A percentile compares a stretch with the other conserved stretches of the same genome.
Conservation (phyloP, 2,888 invertebrate species). For the Allolobophora icterica region DNA sequence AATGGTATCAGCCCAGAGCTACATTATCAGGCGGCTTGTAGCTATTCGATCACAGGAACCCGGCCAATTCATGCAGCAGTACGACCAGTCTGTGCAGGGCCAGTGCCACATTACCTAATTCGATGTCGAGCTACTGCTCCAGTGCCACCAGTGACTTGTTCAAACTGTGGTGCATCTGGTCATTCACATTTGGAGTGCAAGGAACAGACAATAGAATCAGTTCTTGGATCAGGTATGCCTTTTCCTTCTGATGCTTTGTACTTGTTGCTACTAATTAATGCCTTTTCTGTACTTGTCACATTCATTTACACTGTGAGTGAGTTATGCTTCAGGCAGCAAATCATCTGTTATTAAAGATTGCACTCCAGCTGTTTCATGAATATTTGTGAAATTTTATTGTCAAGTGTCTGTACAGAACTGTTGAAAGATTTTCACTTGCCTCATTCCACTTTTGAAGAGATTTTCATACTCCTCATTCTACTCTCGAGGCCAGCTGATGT, state of each 20-base stretch:
- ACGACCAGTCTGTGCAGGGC: background rate
- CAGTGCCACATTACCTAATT: background rate
- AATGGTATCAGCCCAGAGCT: background rate
- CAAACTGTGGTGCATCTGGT: background rate
- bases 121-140: background rate
- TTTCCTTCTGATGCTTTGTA: background rate
- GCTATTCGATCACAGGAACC: conserved; percentile 20
- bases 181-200: conserved; percentile 21
- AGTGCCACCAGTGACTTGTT: background rate
- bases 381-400: background rate
- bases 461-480: too few species aligned
- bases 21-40: background rate
- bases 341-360: background rate
- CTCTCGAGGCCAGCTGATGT: background rate
- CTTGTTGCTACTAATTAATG: background rate
- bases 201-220: conserved; percentile 15
- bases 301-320: background rate
- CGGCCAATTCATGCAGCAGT: background rate
- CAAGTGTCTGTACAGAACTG: background rate
- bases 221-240: conserved; percentile 8
- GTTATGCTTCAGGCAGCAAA: background rate
- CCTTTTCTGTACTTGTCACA: background rate
- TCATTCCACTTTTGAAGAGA: background rate
- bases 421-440: background rate
- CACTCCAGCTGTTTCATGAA: background rate